Evolutionary conservation across 1,140 invertebrate genomes (phyloP).

Genomic region (Luehdorfia chinensis): DNA sequence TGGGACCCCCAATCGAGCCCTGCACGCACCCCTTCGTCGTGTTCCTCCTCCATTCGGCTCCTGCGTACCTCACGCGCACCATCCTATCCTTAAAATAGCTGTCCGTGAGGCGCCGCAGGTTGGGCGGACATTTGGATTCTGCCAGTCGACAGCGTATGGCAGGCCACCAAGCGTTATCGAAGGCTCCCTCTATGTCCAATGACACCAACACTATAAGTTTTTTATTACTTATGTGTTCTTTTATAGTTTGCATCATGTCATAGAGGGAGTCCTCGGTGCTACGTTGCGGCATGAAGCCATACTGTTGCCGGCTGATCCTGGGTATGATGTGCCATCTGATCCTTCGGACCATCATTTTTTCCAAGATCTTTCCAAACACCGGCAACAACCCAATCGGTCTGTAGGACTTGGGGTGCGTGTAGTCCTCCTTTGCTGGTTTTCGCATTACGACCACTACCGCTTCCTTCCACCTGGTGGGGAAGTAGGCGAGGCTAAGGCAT

Average conservation of each 20-base stretch:
- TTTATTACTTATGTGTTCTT: neutral
- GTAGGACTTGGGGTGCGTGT: neutral
- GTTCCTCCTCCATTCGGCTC: neutral
- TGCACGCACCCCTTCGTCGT: too few relatives aligned
- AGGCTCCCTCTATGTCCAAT: neutral
- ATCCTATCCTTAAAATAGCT: neutral
- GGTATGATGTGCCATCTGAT: neutral
- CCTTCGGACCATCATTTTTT: neutral
- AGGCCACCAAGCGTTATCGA: neutral
- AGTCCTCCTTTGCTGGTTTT: neutral
- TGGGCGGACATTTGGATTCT: neutral
- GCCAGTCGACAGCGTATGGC: neutral
- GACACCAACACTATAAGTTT: neutral
- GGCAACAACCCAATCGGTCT: neutral
- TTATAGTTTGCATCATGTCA: neutral
- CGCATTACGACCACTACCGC: neutral
- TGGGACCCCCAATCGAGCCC: too few relatives aligned
- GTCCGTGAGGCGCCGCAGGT: neutral
- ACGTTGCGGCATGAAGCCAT: neutral
- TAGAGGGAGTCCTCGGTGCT: neutral
- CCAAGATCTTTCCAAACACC: neutral
- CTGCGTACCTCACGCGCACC: too few relatives aligned
- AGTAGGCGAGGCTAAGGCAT: neutral
- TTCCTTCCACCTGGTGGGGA: neutral
- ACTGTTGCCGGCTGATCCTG: neutral